Base-by-base conservation (phyloP, 2,797 vertebrate genomes). In the Periophthalmus magnuspinnatus region DNA sequence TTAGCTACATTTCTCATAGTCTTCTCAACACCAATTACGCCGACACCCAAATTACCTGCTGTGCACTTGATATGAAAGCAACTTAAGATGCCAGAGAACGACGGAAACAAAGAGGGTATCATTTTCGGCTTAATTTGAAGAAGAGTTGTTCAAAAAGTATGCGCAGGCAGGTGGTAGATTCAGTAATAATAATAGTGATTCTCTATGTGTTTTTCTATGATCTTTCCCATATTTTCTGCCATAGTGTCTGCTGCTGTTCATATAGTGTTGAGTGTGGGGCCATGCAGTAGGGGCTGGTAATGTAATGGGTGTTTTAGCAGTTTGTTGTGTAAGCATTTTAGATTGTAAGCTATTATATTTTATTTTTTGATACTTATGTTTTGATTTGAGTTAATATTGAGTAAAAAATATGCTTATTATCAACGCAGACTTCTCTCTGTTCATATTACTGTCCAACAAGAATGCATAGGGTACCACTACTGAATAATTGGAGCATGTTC, bases 191-290 rank as follows among this genome's bases (percentile, higher is more conserved):
- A 66, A 38, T 72, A 21, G 28, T 41, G 57, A 16, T 75, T 52
- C 65, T 1, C 9, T 17, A 34, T 68, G 48, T 70, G 41, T 62
- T 72, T 28, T 68, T 76, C 14, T 64, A 28, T 67, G 3, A 67
- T 6, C 56, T 75, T 34, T 69, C 79, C 71, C 69, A 70, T 78
- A 72, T 75, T 67, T 76, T 84, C 74, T 80, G 71, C 69, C 62
- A 56, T 77, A 19, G 71, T 78, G 65, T 82, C 69, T 78, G 69
- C 68, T 81, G 69, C 68, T 79, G 64, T 71, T 77, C 47, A 48
- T 55, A 75, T 71, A 75, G 74, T 75, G 63, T 75, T 38, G 48
- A 69, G 34, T 64, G 58, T 77, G 84, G 66, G 17, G 68, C 76
- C 73, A 63, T 73, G 81, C 7, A 79, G 62, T 55, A 4, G 71